Base-by-base conservation (phyloP, 2,888 invertebrate species). In the Aphodius granarius region DNA sequence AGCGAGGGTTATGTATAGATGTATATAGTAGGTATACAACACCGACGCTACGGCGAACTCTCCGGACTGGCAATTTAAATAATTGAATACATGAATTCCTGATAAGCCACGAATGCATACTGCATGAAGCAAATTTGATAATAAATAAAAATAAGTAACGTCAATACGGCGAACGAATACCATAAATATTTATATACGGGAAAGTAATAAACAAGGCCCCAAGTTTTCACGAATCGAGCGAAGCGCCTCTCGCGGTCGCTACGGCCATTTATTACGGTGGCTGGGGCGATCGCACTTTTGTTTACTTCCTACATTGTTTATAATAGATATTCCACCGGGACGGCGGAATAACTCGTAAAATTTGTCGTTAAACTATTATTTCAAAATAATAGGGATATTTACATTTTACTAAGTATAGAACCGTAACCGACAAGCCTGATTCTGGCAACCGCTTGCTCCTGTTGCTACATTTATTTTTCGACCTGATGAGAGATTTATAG, bases 51-150 rank as follows among this genome's bases (percentile, higher is more conserved):
- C 22, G 22, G 18, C 21, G 68, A 22, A 68, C 68, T 9, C 20
- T 20, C 64, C 22, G 72, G 63, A 72, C 72, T 71, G 79, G 80
- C 85, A 86, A 87, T 87, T 87, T 87, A 85, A 87, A 87, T 87
- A 87, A 87, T 86, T 86, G 87, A 87, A 87, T 87, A 87, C 85
- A 87, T 87, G 87, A 87, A 87, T 87, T 84, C 83, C 82, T 86
- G 86, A 87, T 87, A 86, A 86, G 85, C 85, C 85, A 83, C 85
- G 83, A 81, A 86, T 86, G 86, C 86, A 86, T 86, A 85, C 82
- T 86, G 86, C 85, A 86, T 86, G 86, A 86, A 86, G 86, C 85
- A 86, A 86, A 87, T 87, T 87, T 86, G 86, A 86, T 86, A 86
- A 87, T 86, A 86, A 86, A 87, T 87, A 86, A 86, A 86, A 86